These are phyloP conservation scores for Potamilus streckersoni DNA, from an alignment of 1,140 invertebrate species.

Conservation along the genomic window DNA sequence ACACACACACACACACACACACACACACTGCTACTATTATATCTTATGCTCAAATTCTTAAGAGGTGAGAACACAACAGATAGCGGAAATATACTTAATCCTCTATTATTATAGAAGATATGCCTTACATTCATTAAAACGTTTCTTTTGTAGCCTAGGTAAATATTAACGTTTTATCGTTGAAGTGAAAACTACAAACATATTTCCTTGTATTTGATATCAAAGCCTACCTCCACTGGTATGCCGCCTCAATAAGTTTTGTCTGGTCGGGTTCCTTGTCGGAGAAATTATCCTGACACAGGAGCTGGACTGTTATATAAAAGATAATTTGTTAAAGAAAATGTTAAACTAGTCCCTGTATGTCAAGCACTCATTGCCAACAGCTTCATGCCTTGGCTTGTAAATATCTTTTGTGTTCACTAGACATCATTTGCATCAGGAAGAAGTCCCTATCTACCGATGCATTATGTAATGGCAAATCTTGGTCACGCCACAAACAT, in stretches of 20 bases:
- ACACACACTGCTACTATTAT: too few relatives aligned
- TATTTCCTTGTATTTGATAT: neutral
- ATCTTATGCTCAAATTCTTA: neutral
- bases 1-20: too few relatives aligned
- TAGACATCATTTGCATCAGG: too few relatives aligned
- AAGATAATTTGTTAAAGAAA: too few relatives aligned
- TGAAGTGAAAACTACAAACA: constrained; percentile 1
- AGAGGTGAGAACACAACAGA: too few relatives aligned
- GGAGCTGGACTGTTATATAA: constrained; percentile 19
- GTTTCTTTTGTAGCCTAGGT: neutral
- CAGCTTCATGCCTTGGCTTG: too few relatives aligned
- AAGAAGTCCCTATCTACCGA: too few relatives aligned
- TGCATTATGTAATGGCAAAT: too few relatives aligned
- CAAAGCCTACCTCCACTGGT: constrained; percentile 13
- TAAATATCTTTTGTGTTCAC: too few relatives aligned
- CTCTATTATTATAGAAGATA: neutral
- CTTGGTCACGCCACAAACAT: too few relatives aligned
- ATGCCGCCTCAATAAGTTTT: constrained; percentile 18
- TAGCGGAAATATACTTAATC: neutral
- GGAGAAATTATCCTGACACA: constrained; percentile 20
- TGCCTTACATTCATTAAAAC: neutral
- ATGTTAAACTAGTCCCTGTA: too few relatives aligned
- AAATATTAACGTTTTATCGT: constrained; percentile 1
- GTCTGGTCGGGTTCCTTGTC: constrained; percentile 24
- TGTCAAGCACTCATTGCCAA: too few relatives aligned